These are phyloP conservation scores for Oophaga pumilio DNA, from an alignment of 2,113 vertebrate species.

Conservation along the genomic window DNA sequence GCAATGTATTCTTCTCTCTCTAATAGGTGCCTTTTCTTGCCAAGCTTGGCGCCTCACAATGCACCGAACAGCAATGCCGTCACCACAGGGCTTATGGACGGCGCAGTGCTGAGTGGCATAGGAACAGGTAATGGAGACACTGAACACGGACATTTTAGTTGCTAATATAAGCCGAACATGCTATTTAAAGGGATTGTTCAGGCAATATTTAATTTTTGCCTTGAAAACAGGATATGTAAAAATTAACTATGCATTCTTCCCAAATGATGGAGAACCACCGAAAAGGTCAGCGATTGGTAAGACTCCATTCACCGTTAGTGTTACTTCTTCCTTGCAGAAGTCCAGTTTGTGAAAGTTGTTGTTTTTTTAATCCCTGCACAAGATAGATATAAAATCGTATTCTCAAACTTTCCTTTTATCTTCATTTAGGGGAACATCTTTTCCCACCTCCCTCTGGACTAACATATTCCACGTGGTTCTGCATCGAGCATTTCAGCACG, in stretches of 20 bases:
- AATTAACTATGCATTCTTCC: too few species aligned
- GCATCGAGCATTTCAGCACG: conserved; percentile 88
- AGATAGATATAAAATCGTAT: too few species aligned
- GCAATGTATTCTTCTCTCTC: conserved; percentile 56
- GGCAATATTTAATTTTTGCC: too few species aligned
- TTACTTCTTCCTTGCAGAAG: too few species aligned
- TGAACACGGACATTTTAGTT: background rate
- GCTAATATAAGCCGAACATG: background rate
- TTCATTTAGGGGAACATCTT: conserved; percentile 86
- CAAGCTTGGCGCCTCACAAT: conserved; percentile 95
- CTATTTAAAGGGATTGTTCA: background rate
- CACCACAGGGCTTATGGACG: conserved; percentile 85
- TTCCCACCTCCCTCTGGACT: conserved; percentile 95
- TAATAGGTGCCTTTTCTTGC: conserved; percentile 91
- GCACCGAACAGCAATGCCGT: conserved; percentile 86
- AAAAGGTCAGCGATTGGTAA: too few species aligned
- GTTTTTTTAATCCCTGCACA: too few species aligned
- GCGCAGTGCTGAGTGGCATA: conserved; percentile 91
- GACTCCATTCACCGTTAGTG: too few species aligned
- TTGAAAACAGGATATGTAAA: too few species aligned
- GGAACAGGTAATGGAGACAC: conserved; percentile 79
- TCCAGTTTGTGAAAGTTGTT: too few species aligned
- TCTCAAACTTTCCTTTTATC: conserved; percentile 22
- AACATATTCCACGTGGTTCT: conserved; percentile 96
- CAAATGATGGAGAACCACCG: too few species aligned